Evolutionary conservation across 2,888 invertebrate genomes (phyloP), one percentile per base, ranked within the genome.

Genomic region (Baronia brevicornis): DNA sequence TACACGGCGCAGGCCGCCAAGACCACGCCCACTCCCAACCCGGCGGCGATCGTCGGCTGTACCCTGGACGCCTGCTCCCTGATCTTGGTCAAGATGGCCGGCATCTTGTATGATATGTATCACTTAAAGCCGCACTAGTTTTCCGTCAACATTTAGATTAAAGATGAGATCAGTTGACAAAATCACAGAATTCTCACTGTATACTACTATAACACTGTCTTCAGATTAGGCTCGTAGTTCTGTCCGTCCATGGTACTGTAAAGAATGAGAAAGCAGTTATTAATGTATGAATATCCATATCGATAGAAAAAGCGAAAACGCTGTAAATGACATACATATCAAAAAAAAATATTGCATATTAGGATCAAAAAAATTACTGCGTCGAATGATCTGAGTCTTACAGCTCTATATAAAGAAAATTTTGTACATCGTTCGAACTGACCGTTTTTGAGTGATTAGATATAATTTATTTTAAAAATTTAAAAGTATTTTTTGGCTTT

Each of bases 11-110:
- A 80, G 1, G 80, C 79, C 0, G 79, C 82, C 2, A 84, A 14
- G 0, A 84, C 75, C n/a, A 79, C 80, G 2, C 80, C 84, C 19
- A 84, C 63, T 0, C 82, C 82, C 0, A 84, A 72, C 0, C 82
- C 84, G 8, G 84, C 43, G 0, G 82, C 80, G 26, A 82, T 52
- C 20, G 74, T 66, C 2, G 73, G 80, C 52, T 75, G 56, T 0
- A 82, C 82, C 48, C 80, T 57, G 43, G 72, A 77, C 46, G 82
- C 82, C 47, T 59, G 60, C 54, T 84, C 84, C 22, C 79, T 52
- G 3, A 85, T 70, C 59, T 84, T 84, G 10, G 82, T 62, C 44
- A 85, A 48, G 39, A 85, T 80, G 10, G 84, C 82, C 37, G 85
- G 85, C 85, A 85, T 85, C 51, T 58, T 68, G 29, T 32, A 28